These are phyloP conservation scores for Nasua narica DNA, from an alignment of 2,797 vertebrate genomes.

Conservation along the genomic window DNA sequence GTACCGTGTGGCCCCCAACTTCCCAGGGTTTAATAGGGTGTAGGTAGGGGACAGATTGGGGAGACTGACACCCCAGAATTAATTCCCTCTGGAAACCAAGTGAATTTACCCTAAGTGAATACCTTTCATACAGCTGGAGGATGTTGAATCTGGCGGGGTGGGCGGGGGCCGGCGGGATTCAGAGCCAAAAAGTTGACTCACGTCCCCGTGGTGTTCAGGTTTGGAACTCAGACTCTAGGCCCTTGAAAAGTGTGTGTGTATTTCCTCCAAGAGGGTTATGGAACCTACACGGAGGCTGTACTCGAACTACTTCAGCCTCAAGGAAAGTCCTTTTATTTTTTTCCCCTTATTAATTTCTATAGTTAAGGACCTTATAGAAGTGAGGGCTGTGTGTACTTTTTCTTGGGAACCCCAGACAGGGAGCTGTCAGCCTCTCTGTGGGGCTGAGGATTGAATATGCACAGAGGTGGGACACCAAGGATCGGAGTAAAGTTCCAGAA, in stretches of 20 bases:
- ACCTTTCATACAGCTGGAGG: not conserved
- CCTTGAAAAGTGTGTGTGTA: not conserved
- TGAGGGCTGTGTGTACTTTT: not conserved
- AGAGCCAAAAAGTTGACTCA: not conserved
- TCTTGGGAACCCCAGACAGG: not conserved
- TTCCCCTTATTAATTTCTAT: not conserved
- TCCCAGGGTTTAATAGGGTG: not conserved
- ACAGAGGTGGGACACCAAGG: not conserved
- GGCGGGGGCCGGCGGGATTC: not conserved
- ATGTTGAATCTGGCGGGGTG: not conserved
- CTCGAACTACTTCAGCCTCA: not conserved
- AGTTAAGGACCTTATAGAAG: constrained; percentile 3
- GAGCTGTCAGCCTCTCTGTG: not conserved
- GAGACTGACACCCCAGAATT: not conserved
- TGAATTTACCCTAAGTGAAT: not conserved
- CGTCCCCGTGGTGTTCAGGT: not conserved
- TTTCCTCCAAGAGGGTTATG: not conserved
- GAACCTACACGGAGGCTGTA: not conserved
- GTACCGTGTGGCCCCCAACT: not conserved
- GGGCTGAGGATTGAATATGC: not conserved
- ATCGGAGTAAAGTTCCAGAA: not conserved
- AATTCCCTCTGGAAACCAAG: not conserved
- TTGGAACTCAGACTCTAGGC: not conserved
- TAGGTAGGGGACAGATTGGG: not conserved
- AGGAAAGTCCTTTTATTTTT: not conserved